Evolutionary conservation across 2,888 invertebrate species (phyloP), one percentile per base, ranked within the genome.

Genomic region (Mystacides longicornis): DNA sequence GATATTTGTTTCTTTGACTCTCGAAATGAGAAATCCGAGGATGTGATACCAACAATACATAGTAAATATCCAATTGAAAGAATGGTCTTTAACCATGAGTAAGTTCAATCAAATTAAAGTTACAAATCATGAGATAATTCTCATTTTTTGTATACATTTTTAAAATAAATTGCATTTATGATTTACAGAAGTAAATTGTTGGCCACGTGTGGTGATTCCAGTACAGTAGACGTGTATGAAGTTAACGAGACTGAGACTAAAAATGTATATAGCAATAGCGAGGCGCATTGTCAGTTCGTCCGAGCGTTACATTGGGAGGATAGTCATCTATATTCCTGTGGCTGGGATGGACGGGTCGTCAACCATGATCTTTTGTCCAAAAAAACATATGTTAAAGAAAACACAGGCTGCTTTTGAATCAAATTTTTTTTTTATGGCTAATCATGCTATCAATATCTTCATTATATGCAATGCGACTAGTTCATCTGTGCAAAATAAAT

Each of bases 301-400:
- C 70, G 80, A 59, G 80, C 79, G 9, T 60, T 78, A 4, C 73
- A 77, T 1, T 83, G 82, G 82, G 73, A 74, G 62, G 59, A 66
- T 3, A 66, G 65, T 2, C 62, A 67, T 21, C 69, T 82, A 1
- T 74, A 77, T 62, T 73, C 81, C 1, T 76, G 79, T 18, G 80
- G 79, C n/a, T 82, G 81, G 81, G 81, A 81, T 62, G 73, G 74
- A 48, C 68, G 70, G 60, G 65, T 80, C 16, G 69, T 70, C 56
- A 67, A 69, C 11, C 79, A 80, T 55, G n/a, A 52, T 60, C 14
- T 37, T 3, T 7, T 16, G 3, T 7, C 37, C 4, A 37, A 37
- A n/a, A 7, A 3, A 7, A 3, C 16, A 3, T 14, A 37, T 37
- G 16, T 37, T 14, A 37, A 37, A 37, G 14, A 37, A n/a, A n/a